These are phyloP conservation scores for Apamea epomidion DNA, from an alignment of 2,888 invertebrate species.

Conservation along the genomic window DNA sequence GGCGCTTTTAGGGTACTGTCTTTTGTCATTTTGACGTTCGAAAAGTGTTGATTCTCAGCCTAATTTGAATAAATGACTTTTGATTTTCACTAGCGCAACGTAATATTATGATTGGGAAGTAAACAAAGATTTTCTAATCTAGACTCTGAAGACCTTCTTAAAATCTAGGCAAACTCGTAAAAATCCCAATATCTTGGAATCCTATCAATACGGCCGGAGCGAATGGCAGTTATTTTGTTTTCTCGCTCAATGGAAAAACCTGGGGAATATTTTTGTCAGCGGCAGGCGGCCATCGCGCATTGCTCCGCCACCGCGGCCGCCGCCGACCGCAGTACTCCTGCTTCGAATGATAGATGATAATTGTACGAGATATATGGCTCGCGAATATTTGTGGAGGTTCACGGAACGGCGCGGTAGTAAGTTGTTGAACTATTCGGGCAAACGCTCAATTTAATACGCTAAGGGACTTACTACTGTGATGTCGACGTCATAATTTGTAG, in stretches of 20 bases:
- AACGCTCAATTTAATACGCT: no score
- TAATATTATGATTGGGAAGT: slow-evolving; percentile 33
- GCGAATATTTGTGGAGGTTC: not conserved
- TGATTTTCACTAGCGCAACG: not conserved
- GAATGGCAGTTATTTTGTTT: slow-evolving; percentile 52
- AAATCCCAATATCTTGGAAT: slow-evolving; percentile 49
- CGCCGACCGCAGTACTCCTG: slow-evolving; percentile 29
- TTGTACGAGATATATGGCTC: slow-evolving; percentile 32
- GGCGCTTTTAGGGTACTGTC: no score
- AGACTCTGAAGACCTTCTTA: slow-evolving; percentile 37
- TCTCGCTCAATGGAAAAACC: slow-evolving; percentile 36
- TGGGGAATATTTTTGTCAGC: slow-evolving; percentile 60
- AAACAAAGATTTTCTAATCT: slow-evolving; percentile 36
- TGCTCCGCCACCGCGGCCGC: slow-evolving; percentile 44
- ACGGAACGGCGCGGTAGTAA: not conserved
- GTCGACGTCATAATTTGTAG: not conserved
- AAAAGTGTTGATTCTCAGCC: no score
- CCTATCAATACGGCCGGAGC: slow-evolving; percentile 46
- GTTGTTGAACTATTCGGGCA: not conserved
- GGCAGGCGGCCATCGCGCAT: slow-evolving; percentile 42
- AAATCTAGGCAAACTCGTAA: slow-evolving; percentile 58
- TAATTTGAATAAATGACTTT: no score
- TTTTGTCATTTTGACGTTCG: no score
- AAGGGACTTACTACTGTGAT: not conserved
- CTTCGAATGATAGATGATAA: slow-evolving; percentile 39